Conservation (phyloP, 1,140 invertebrate species). For the Choristoneura fumiferana region DNA sequence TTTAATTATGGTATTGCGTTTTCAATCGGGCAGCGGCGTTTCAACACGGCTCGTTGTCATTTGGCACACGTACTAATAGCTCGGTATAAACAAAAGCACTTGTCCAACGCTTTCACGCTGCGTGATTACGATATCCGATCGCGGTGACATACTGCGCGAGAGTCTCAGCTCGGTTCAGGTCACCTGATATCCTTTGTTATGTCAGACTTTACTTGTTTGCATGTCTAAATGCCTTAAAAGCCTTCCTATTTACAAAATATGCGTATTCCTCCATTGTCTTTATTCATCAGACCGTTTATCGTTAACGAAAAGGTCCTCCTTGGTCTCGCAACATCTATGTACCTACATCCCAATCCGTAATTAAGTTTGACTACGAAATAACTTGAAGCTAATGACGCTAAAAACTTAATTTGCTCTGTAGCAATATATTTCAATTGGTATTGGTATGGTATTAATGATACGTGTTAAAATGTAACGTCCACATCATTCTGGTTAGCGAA, state of each 20-base stretch:
- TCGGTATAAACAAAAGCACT: slow-evolving; percentile 56
- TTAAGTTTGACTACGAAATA: too few species aligned
- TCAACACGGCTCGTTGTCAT: slow-evolving; percentile 67
- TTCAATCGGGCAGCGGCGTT: slow-evolving; percentile 47
- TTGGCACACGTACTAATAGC: slow-evolving; percentile 61
- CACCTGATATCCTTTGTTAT: slow-evolving; percentile 51
- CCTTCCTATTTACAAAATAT: too few species aligned
- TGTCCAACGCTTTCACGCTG: slow-evolving; percentile 64
- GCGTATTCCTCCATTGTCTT: too few species aligned
- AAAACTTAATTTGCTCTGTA: too few species aligned
- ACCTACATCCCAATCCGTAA: too few species aligned
- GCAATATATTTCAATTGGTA: too few species aligned
- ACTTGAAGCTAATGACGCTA: too few species aligned
- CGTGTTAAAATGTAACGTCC: not conserved
- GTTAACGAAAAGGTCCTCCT: too few species aligned
- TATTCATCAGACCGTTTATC: too few species aligned
- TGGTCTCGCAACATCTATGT: too few species aligned
- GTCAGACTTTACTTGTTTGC: slow-evolving; percentile 19
- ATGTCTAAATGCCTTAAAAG: too few species aligned
- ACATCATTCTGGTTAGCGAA: not conserved
- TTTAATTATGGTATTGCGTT: slow-evolving; percentile 31
- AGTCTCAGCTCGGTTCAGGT: slow-evolving; percentile 22
- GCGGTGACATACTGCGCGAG: slow-evolving; percentile 53
- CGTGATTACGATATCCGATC: slow-evolving; percentile 58
- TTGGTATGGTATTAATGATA: too few species aligned